Conservation (phyloP, 2,888 invertebrate genomes). For the Tenthredo livida region DNA sequence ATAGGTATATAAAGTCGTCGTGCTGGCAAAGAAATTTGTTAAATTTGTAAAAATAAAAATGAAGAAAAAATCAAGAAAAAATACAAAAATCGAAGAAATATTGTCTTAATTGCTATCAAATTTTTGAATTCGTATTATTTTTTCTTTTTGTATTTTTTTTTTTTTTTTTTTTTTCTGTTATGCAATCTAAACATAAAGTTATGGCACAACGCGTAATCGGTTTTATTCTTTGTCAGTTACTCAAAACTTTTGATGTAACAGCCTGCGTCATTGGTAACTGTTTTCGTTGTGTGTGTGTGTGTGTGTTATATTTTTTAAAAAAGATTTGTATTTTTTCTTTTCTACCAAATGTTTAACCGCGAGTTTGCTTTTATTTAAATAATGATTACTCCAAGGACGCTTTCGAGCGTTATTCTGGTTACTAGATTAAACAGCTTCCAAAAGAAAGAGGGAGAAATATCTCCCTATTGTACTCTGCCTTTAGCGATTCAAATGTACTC, state of each 20-base stretch:
- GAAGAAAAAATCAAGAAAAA: too few relatives aligned
- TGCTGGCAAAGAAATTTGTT: neutral
- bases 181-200: neutral
- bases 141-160: neutral
- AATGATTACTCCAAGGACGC: conserved; percentile 23
- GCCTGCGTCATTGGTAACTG: neutral
- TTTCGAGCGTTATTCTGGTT: conserved; percentile 5
- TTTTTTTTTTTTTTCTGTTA: neutral
- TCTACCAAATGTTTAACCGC: neutral
- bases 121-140: neutral
- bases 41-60: neutral
- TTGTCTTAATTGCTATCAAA: neutral
- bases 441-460: conserved; percentile 1
- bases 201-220: neutral
- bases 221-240: conserved; percentile 15
- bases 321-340: neutral
- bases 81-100: neutral
- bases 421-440: neutral
- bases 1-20: neutral
- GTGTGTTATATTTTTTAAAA: neutral
- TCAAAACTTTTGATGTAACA: neutral
- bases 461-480: conserved; percentile 27
- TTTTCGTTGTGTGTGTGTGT: neutral
- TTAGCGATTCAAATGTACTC: conserved; percentile 35
- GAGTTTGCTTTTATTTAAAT: conserved; percentile 28